phyloP scores from a whole-genome alignment of 92 coral and sea anemone genomes.

The Pocillopora grandis region DNA sequence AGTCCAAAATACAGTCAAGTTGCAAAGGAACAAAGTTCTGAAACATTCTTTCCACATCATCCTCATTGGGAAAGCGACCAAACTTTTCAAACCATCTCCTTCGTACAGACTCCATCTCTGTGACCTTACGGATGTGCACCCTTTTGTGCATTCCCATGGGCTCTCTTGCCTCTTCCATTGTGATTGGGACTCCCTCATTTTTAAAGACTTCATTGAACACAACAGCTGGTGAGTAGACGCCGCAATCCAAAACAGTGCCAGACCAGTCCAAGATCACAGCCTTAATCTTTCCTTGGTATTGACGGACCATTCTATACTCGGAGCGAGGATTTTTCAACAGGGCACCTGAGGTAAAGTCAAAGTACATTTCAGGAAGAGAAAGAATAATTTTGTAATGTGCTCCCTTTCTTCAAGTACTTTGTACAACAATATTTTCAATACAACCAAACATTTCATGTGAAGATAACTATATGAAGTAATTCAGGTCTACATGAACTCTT shows the following conservation, averaged over 20 bases:
- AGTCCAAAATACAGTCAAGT: conserved; percentile 66
- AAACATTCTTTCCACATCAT: conserved; percentile 91
- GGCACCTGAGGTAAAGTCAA: conserved; percentile 52
- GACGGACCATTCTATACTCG: conserved; percentile 90
- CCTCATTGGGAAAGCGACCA: conserved; percentile 83
- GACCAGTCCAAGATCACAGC: conserved; percentile 93
- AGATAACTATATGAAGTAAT: too few species aligned
- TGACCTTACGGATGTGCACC: conserved; percentile 85
- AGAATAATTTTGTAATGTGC: too few species aligned
- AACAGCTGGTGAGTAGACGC: conserved; percentile 92
- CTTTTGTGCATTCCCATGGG: conserved; percentile 98
- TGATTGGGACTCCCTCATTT: conserved; percentile 92
- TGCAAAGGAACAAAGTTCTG: conserved; percentile 88
- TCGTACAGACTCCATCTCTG: conserved; percentile 85
- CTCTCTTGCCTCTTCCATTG: conserved; percentile 94
- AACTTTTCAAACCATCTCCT: conserved; percentile 88
- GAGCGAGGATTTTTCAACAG: conserved; percentile 80
- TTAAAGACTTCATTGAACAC: conserved; percentile 82
- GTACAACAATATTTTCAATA: too few species aligned
- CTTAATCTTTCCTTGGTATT: conserved; percentile 85
- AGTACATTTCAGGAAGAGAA: background rate
- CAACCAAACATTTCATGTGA: too few species aligned
- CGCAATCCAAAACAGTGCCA: conserved; percentile 95
- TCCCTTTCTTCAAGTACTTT: too few species aligned
- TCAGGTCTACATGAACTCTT: too few species aligned